Evolutionary conservation across 2,113 vertebrate species (phyloP).

Genomic region (Galbula dea): DNA sequence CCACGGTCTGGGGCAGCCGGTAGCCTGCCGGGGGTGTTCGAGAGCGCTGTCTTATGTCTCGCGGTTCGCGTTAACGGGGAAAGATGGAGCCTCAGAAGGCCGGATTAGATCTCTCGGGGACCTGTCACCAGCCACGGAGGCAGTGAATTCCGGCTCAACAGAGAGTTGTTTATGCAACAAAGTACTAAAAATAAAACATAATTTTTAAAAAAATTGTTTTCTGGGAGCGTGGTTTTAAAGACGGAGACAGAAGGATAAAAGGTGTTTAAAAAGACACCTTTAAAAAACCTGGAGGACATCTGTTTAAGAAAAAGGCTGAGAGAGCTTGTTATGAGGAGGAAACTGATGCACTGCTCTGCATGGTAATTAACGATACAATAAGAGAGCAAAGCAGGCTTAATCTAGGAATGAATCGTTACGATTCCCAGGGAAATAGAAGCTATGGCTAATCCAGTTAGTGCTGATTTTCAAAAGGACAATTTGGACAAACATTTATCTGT

Average conservation of each 20-base stretch:
- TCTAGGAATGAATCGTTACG: background rate
- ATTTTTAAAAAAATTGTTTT: too few relatives aligned
- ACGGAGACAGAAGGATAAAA: background rate
- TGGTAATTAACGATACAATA: background rate
- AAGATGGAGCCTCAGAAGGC: background rate
- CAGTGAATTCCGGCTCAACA: rapidly evolving
- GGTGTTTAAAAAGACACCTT: background rate
- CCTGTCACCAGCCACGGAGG: rapidly evolving
- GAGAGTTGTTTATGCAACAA: background rate
- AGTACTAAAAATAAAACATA: rapidly evolving
- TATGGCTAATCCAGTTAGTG: background rate
- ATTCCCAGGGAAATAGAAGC: background rate
- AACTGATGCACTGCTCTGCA: rapidly evolving
- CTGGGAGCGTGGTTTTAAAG: background rate
- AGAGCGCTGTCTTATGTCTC: rapidly evolving
- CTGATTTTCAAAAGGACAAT: background rate
- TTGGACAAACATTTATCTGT: rapidly evolving
- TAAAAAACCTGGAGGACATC: background rate
- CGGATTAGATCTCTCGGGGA: rapidly evolving
- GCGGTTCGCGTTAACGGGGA: rapidly evolving
- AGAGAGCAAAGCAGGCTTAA: background rate
- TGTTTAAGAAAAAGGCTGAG: background rate
- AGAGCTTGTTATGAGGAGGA: too few relatives aligned
- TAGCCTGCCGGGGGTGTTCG: background rate
- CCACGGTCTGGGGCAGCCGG: rapidly evolving